Conservation (phyloP, 2,888 invertebrate species). For the Tenodera sinensis region DNA sequence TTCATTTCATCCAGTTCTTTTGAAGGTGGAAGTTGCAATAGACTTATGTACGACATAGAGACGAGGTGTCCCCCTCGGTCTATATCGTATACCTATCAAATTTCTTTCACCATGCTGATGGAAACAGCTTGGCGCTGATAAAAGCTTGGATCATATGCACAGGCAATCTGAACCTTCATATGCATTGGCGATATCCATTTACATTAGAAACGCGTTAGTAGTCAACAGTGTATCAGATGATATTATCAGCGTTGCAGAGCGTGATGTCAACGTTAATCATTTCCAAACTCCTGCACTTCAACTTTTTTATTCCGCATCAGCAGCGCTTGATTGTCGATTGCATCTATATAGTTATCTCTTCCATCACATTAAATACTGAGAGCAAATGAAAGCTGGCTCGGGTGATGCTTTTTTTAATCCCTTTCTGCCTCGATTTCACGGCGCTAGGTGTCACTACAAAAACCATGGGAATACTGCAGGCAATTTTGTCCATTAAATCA, state of each 20-base stretch:
- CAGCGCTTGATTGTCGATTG: background rate
- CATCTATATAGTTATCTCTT: background rate
- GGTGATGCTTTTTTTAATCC: background rate
- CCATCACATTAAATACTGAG: background rate
- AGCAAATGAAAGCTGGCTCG: background rate
- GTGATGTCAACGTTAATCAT: background rate
- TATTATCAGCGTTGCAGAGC: background rate
- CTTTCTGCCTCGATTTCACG: background rate
- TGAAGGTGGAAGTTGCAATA: too few relatives aligned
- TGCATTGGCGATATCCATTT: too few relatives aligned
- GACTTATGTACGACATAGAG: too few relatives aligned
- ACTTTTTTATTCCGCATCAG: background rate
- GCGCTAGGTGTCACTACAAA: background rate
- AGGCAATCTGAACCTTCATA: too few relatives aligned
- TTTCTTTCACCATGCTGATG: too few relatives aligned
- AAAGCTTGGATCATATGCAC: too few relatives aligned
- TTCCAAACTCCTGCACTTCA: background rate
- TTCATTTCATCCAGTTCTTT: too few relatives aligned
- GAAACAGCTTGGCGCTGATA: too few relatives aligned
- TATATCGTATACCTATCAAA: too few relatives aligned
- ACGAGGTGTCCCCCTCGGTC: too few relatives aligned
- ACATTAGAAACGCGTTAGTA: too few relatives aligned
- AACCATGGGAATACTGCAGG: background rate
- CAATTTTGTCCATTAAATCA: background rate
- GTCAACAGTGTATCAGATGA: too few relatives aligned